A percentile compares a stretch with the other conserved stretches of the same genome.
Evolutionary conservation across 2,888 invertebrate genomes (phyloP).

Genomic region (Ferrisia virgata): DNA sequence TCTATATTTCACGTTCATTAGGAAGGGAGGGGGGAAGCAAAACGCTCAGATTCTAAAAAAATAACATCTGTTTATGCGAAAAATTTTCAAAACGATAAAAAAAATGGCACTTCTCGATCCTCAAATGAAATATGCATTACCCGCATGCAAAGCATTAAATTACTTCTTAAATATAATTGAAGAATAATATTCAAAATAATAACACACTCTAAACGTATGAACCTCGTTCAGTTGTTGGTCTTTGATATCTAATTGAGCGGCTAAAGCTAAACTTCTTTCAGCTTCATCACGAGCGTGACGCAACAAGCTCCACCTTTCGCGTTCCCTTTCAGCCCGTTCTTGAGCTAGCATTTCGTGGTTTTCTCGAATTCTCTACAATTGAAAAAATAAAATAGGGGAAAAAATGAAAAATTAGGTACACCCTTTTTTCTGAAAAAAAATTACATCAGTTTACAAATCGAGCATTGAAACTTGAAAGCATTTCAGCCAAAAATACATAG

Average conservation of each 20-base stretch:
- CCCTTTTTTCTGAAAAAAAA: background rate
- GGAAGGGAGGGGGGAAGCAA: too few species aligned
- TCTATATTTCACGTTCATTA: too few species aligned
- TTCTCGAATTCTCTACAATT: constrained; percentile 70
- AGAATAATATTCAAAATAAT: constrained; percentile 36
- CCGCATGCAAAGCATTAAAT: background rate
- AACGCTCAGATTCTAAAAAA: too few species aligned
- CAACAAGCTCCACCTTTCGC: constrained; percentile 83
- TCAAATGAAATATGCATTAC: too few species aligned
- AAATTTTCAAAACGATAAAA: too few species aligned
- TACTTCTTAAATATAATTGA: background rate
- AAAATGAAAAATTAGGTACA: background rate
- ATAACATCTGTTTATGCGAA: too few species aligned
- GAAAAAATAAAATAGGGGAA: constrained; percentile 48
- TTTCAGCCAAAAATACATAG: background rate
- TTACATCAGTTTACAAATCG: background rate
- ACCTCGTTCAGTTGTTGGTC: constrained; percentile 77
- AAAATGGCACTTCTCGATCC: too few species aligned
- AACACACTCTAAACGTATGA: constrained; percentile 34
- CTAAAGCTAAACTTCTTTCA: constrained; percentile 78
- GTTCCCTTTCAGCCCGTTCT: constrained; percentile 71
- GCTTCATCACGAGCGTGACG: constrained; percentile 87
- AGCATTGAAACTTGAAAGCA: background rate
- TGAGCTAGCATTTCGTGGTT: constrained; percentile 64
- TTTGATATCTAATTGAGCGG: constrained; percentile 81